Evolutionary conservation across 2,797 vertebrate species (phyloP).

Genomic region (Cossypha niveicapilla): DNA sequence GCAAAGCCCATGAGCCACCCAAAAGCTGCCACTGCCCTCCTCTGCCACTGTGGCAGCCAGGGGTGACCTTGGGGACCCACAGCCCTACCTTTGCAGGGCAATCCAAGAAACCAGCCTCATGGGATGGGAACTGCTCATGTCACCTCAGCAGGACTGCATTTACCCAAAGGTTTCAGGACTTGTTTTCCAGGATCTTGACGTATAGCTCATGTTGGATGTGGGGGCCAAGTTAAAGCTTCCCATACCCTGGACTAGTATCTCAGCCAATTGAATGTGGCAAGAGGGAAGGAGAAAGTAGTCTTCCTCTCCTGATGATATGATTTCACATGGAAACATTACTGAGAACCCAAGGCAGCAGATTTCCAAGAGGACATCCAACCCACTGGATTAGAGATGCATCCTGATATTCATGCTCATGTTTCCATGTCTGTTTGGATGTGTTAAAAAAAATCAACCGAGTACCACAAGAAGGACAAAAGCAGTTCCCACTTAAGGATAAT

Average conservation of each 20-base stretch:
- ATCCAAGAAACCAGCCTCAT: not conserved
- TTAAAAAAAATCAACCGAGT: not conserved
- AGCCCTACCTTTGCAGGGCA: not conserved
- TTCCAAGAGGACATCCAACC: not conserved
- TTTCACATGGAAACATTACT: not conserved
- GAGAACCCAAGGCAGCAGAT: not conserved
- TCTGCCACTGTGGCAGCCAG: not conserved
- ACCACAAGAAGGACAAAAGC: not conserved
- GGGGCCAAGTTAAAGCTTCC: not conserved
- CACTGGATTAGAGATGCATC: not conserved
- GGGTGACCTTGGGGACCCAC: not conserved
- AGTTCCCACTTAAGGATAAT: not conserved
- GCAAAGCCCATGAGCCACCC: fast-evolving
- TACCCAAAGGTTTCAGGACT: not conserved
- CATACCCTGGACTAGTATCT: not conserved
- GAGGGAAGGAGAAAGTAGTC: not conserved
- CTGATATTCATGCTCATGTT: fast-evolving
- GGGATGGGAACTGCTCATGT: not conserved
- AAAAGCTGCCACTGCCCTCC: not conserved
- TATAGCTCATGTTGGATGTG: not conserved
- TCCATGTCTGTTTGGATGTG: not conserved
- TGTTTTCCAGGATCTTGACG: not conserved
- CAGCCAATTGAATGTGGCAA: not conserved
- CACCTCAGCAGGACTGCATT: not conserved
- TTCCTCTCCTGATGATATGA: not conserved